Base-by-base conservation (phyloP, 2,113 vertebrate genomes). In the Dasyprocta punctata region DNA sequence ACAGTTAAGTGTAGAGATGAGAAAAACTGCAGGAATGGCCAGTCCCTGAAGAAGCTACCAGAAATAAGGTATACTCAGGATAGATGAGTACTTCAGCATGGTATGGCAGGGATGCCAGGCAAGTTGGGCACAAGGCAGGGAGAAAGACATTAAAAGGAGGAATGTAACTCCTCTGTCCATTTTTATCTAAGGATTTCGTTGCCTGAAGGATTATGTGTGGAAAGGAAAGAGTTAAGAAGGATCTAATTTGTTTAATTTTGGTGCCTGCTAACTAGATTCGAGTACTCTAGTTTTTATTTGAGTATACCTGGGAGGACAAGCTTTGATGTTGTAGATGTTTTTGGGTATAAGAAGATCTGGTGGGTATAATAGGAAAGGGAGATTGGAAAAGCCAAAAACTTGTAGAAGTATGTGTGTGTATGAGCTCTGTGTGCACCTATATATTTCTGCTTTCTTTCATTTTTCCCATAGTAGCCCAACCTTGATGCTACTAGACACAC, bases 191-290 rank as follows among this genome's bases (percentile, higher is more conserved):
- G 44, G 33, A 86, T 73, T 78, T n/a, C 26, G 44, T 92, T 67
- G 10, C 5, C 36, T 89, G 30, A 60, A 97, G 30, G n/a, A 97
- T 86, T 78, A 87, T 82, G 65, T 97, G 30, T 94, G 36, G 28
- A 7, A 95, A 89, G 1, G 6, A 49, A 17, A 44, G 5, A 93
- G n/a, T 92, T 71, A 93, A 89, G 44, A 88, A 77, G 26, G 89
- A 44, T 92, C 30, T 92, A 92, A 95, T 6, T 89, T 89, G 56
- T 77, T 87, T 90, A 83, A 93, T 93, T 19, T 49, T 82, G 67
- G 41, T 54, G 3, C 60, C 63, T 69, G 49, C 44, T 93, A 54
- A 88, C 47, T 61, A 71, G 41, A 94, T 94, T 41, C 94, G 56
- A 96, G 26, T 47, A 10, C 73, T 84, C 8, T 38, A 71, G 77